Evolutionary conservation across 2,888 invertebrate genomes (phyloP).

Genomic region (Rugalucina vietnamica): DNA sequence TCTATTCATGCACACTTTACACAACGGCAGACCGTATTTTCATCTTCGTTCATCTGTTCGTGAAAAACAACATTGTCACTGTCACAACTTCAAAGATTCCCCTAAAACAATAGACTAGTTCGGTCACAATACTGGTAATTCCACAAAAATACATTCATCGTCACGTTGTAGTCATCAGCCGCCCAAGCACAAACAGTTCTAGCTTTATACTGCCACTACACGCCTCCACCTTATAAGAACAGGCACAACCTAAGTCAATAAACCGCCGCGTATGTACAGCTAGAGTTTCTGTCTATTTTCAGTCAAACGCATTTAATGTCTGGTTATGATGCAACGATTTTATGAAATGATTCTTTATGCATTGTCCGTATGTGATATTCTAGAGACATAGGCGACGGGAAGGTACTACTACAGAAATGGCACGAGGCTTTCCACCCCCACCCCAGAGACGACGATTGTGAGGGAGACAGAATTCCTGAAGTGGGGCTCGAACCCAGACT

Average conservation of each 20-base stretch:
- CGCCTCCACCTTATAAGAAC: too few species aligned
- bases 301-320: background rate
- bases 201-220: too few species aligned
- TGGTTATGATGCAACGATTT: conserved; percentile 58
- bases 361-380: conserved; percentile 99
- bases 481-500: conserved; percentile 63
- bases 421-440: conserved; percentile 84
- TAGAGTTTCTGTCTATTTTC: too few species aligned
- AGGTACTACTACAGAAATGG: conserved; percentile 96
- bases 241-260: too few species aligned
- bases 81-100: background rate
- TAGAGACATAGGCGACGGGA: conserved; percentile 96
- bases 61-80: too few species aligned
- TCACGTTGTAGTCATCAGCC: too few species aligned
- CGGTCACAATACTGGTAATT: background rate
- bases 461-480: conserved; percentile 60
- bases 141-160: background rate
- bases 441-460: conserved; percentile 63
- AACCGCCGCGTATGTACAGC: too few species aligned
- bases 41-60: too few species aligned
- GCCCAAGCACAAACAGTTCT: too few species aligned
- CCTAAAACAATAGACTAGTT: background rate
- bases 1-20: too few species aligned
- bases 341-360: conserved; percentile 67
- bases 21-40: too few species aligned